These are phyloP conservation scores for Drosophila parabipectinata DNA, from an alignment of 1,140 invertebrate genomes.

Conservation along the genomic window DNA sequence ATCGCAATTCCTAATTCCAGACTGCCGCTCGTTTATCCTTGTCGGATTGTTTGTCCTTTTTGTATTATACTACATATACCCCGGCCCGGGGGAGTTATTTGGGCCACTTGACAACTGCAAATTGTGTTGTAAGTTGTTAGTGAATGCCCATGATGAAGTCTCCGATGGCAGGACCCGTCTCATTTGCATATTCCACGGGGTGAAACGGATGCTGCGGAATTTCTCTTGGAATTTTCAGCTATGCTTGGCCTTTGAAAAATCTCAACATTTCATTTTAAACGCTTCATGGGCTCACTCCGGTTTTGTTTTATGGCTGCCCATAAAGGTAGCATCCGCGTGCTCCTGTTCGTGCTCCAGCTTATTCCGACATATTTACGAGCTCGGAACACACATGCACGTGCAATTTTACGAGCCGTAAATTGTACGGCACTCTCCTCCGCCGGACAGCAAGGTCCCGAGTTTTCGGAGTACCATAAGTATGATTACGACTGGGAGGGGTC, in stretches of 20 bases:
- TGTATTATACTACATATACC: background rate
- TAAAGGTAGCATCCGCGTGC: conserved; percentile 25
- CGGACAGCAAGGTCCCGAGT: conserved; percentile 23
- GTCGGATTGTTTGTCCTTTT: background rate
- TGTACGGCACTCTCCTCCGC: conserved; percentile 43
- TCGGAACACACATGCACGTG: conserved; percentile 30
- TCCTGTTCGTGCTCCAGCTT: conserved; percentile 6
- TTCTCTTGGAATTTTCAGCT: conserved; percentile 8
- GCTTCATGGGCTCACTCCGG: conserved; percentile 39
- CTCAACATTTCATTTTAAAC: conserved; percentile 55
- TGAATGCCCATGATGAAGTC: conserved; percentile 20
- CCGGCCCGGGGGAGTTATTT: background rate
- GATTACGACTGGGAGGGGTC: conserved; percentile 24
- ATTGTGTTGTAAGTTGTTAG: conserved; percentile 37
- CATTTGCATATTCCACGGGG: conserved; percentile 38
- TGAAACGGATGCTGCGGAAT: conserved; percentile 1
- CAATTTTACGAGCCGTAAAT: conserved; percentile 71
- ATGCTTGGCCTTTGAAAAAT: conserved; percentile 27
- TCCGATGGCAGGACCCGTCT: conserved; percentile 1
- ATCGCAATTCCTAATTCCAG: conserved; percentile 2
- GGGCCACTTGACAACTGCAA: conserved; percentile 31
- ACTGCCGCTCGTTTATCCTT: background rate
- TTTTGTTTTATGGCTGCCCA: conserved; percentile 62
- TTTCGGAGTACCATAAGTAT: conserved; percentile 25
- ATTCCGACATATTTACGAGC: conserved; percentile 33